These are phyloP conservation scores for Cryptomyrus ogoouensis DNA, from an alignment of 2,113 vertebrate species.

Conservation along the genomic window DNA sequence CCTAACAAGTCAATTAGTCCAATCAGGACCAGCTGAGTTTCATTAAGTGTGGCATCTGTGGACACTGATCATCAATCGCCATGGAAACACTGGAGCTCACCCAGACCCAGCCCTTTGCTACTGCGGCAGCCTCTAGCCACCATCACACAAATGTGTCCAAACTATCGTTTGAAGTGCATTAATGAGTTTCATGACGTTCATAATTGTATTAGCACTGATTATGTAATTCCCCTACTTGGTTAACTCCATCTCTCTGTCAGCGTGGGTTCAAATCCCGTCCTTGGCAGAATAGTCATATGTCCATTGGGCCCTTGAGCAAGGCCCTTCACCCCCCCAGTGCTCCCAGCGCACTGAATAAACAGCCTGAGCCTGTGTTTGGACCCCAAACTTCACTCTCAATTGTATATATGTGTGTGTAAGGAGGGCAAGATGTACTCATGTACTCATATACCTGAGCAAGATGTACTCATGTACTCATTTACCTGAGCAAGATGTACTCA, in stretches of 20 bases:
- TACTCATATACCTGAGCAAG: neutral
- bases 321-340: neutral
- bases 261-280: neutral
- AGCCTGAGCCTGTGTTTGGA: neutral
- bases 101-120: neutral
- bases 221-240: neutral
- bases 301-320: neutral
- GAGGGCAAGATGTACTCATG: neutral
- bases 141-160: neutral
- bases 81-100: neutral
- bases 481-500: neutral
- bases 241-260: neutral
- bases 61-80: slow-evolving; percentile 1
- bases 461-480: neutral
- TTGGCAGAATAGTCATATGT: neutral
- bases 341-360: neutral
- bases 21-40: neutral
- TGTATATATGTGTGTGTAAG: neutral
- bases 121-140: neutral
- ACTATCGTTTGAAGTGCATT: neutral
- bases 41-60: neutral
- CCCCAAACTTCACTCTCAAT: neutral
- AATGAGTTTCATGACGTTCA: neutral
- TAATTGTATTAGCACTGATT: neutral
- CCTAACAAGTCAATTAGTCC: slow-evolving; percentile 9